Evolutionary conservation across 2,888 invertebrate genomes (phyloP).

Genomic region (Trilocha varians): DNA sequence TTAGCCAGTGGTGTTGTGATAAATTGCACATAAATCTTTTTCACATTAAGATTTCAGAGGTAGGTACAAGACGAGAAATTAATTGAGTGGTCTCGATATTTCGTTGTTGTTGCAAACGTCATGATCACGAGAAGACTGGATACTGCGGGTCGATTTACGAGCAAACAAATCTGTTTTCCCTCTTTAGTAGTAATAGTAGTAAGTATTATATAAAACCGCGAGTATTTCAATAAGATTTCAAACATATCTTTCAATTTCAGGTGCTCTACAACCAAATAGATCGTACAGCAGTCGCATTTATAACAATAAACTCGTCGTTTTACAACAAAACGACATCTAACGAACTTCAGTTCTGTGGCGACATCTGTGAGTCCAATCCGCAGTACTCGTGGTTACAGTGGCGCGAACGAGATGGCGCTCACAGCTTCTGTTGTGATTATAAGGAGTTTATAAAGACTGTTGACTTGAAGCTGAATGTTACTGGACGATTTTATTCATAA

Average conservation of each 20-base stretch:
- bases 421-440: constrained; percentile 56
- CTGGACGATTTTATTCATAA: neutral
- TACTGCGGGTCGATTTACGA: no score
- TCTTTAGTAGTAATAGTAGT: no score
- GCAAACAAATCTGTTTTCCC: no score
- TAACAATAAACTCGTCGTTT: constrained; percentile 50
- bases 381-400: constrained; percentile 46
- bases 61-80: no score
- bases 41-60: no score
- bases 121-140: no score
- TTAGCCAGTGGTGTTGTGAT: no score
- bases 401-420: constrained; percentile 46
- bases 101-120: no score
- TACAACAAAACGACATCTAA: constrained; percentile 30
- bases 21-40: no score
- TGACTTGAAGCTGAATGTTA: constrained; percentile 12
- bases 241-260: constrained; percentile 25
- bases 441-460: constrained; percentile 29
- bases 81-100: no score
- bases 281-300: constrained; percentile 39
- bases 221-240: neutral
- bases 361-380: constrained; percentile 34
- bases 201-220: neutral
- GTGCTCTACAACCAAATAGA: constrained; percentile 39
- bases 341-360: constrained; percentile 37